Evolutionary conservation across 1,140 invertebrate species (phyloP).

Genomic region (Vanessa atalanta): DNA sequence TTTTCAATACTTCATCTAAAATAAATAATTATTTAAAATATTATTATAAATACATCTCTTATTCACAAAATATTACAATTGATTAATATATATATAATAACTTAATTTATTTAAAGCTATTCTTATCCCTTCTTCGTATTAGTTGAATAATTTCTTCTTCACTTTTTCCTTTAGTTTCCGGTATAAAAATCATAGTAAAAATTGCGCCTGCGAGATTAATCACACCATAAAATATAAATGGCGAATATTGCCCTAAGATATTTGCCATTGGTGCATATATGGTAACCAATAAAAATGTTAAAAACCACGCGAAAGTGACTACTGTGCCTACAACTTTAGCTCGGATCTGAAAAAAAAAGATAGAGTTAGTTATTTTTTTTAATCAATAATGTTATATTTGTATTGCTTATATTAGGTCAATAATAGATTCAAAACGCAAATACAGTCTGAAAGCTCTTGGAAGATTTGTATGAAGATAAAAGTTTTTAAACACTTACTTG

Average conservation of each 20-base stretch:
- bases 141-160: conserved; percentile 46
- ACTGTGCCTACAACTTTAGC: conserved; percentile 51
- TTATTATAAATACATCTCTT: too few relatives aligned
- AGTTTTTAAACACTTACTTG: conserved; percentile 29
- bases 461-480: too few relatives aligned
- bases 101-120: not conserved
- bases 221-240: conserved; percentile 42
- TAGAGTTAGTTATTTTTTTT: too few relatives aligned
- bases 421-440: too few relatives aligned
- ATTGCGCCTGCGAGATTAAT: conserved; percentile 44
- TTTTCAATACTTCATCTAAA: too few relatives aligned
- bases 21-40: too few relatives aligned
- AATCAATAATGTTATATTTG: too few relatives aligned
- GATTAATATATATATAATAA: too few relatives aligned
- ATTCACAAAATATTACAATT: too few relatives aligned
- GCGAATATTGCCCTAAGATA: conserved; percentile 38
- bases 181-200: conserved; percentile 38
- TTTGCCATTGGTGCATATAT: conserved; percentile 43
- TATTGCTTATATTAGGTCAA: too few relatives aligned
- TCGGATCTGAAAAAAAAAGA: conserved; percentile 51
- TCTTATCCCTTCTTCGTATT: not conserved
- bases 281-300: conserved; percentile 45
- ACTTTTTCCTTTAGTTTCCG: conserved; percentile 52
- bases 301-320: conserved; percentile 51
- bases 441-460: too few relatives aligned